Evolutionary conservation across 2,113 vertebrate genomes (phyloP).

Genomic region (Trichomycterus rosablanca): DNA sequence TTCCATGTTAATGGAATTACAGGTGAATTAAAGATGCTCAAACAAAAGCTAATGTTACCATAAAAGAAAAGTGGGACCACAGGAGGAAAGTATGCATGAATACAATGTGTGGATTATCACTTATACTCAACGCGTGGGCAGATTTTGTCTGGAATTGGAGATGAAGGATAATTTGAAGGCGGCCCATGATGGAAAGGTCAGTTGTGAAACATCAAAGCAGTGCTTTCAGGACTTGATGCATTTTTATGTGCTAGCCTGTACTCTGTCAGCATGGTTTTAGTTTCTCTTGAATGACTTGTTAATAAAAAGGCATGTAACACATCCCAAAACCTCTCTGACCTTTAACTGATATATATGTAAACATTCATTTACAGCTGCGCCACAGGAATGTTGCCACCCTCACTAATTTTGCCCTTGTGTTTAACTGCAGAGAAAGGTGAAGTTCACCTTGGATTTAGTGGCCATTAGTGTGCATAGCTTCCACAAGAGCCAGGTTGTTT

Average conservation of each 20-base stretch:
- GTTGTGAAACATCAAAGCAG: constrained; percentile 58
- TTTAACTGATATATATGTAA: constrained; percentile 37
- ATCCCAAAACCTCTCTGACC: constrained; percentile 55
- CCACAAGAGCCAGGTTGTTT: constrained; percentile 63
- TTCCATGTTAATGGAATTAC: constrained; percentile 42
- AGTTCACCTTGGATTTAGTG: constrained; percentile 67
- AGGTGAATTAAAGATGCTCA: constrained; percentile 41
- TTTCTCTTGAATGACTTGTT: constrained; percentile 55
- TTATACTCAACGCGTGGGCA: constrained; percentile 30
- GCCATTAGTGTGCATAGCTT: constrained; percentile 61
- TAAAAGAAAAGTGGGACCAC: constrained; percentile 24
- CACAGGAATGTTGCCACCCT: constrained; percentile 60
- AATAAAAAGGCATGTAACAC: constrained; percentile 62
- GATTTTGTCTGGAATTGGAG: constrained; percentile 18
- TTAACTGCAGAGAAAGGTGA: constrained; percentile 59
- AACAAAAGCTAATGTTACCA: not conserved
- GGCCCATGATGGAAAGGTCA: no score
- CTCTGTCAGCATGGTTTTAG: constrained; percentile 48
- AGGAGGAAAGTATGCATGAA: constrained; percentile 38
- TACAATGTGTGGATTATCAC: constrained; percentile 50
- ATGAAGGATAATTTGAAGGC: no score
- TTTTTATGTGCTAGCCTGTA: constrained; percentile 61
- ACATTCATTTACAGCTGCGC: constrained; percentile 52
- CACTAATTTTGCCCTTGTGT: constrained; percentile 62
- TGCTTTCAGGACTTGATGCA: constrained; percentile 45